Evolutionary conservation across 1,140 invertebrate genomes (phyloP).

Genomic region (Drosophila sp.): DNA sequence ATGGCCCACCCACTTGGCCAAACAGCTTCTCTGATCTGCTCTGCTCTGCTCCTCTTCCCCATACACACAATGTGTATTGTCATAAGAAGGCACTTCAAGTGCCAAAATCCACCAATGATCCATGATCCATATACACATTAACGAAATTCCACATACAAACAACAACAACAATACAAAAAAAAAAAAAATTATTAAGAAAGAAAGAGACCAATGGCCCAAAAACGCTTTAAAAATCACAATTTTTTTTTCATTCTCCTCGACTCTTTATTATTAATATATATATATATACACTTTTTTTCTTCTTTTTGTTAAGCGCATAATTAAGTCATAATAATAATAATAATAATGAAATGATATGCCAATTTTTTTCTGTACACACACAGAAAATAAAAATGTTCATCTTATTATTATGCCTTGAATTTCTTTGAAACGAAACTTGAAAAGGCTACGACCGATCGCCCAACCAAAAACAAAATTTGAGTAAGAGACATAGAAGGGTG

Average conservation of each 20-base stretch:
- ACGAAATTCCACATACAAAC: slow-evolving; percentile 7
- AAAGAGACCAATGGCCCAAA: slow-evolving; percentile 56
- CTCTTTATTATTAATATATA: not conserved
- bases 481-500: not conserved
- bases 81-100: slow-evolving; percentile 4
- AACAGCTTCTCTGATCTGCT: not conserved
- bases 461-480: not conserved
- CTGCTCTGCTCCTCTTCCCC: not conserved
- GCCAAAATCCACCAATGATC: slow-evolving; percentile 11
- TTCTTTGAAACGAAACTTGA: slow-evolving; percentile 61
- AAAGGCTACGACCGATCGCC: slow-evolving; percentile 54
- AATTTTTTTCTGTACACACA: slow-evolving; percentile 52
- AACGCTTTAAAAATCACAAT: slow-evolving; percentile 51
- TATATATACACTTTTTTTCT: not conserved
- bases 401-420: slow-evolving; percentile 75
- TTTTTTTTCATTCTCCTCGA: not conserved
- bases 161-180: not conserved
- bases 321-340: slow-evolving; percentile 80
- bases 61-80: slow-evolving; percentile 14
- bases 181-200: not conserved
- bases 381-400: slow-evolving; percentile 72
- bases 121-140: slow-evolving; percentile 17
- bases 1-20: not conserved
- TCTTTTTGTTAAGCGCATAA: slow-evolving; percentile 69
- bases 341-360: slow-evolving; percentile 69